Evolutionary conservation across 2,888 invertebrate species (phyloP), one percentile per base, ranked within the genome.

Genomic region (Punctoribates punctum): DNA sequence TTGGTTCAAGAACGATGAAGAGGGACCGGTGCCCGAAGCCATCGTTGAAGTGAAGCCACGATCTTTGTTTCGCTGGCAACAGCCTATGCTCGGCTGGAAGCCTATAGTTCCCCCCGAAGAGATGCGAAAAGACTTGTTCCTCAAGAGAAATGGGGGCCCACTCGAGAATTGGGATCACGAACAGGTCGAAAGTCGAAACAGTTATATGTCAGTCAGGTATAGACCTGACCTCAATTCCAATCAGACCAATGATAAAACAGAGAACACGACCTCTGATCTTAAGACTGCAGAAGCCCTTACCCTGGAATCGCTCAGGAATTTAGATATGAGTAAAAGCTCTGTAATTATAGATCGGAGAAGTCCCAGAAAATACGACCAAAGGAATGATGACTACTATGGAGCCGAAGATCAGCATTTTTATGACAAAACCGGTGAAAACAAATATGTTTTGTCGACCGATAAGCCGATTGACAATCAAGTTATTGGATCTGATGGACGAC

Each of bases 41-140:
- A 67, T 67, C 6, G 67, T 67, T 38, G 67, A 67, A 67, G 67
- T 67, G 8, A 67, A 67, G 38, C 67, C 67, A 13, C 15, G 67
- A n/a, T 67, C 67, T 2, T n/a, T 67, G 11, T 67, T 67, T n/a
- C 25, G 38, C 4, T 67, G 67, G 67, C 15, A 67, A 67, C 67
- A 67, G 17, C 67, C 67, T 6, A 67, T 67, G 67, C 3, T 34
- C 8, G 67, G 67, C n/a, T 67, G 67, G 67, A 67, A 34, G 4
- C 67, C 67, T 38, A 23, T 67, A n/a, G 67, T 67, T 5, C 67
- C 67, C 17, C 67, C 9, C 0, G 67, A 67, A n/a, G 1, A 9
- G n/a, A 1, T 67, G 13, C 67, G 67, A 1, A 67, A 67, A 67
- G 67, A 67, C n/a, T 13, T 67, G n/a, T 67, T 67, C 20, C 38